phyloP scores from a whole-genome alignment of 2,113 vertebrate genomes.

The Tachuris rubrigastra region DNA sequence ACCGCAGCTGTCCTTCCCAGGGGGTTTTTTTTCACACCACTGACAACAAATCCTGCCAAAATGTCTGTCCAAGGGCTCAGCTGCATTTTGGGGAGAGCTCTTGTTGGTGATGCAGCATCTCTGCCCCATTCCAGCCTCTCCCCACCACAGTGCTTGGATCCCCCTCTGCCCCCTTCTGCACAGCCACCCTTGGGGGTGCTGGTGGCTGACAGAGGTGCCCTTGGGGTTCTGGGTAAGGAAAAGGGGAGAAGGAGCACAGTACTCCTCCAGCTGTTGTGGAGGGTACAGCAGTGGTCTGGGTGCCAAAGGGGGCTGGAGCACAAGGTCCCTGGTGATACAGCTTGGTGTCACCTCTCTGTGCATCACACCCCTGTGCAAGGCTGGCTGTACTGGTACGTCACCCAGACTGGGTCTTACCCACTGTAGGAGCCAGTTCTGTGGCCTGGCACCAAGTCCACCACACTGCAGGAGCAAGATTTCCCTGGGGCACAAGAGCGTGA shows the following conservation, averaged over 20 bases:
- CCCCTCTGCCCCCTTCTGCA: neutral
- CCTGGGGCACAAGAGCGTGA: neutral
- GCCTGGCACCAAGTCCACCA: rapidly evolving
- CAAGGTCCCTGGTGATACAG: rapidly evolving
- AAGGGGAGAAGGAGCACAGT: neutral
- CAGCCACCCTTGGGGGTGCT: neutral
- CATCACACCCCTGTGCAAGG: neutral
- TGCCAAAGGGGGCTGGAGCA: neutral
- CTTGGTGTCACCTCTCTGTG: rapidly evolving
- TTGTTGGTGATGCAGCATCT: rapidly evolving
- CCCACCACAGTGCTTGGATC: neutral
- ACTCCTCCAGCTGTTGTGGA: rapidly evolving
- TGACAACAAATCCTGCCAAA: neutral
- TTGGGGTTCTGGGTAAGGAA: neutral
- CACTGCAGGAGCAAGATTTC: rapidly evolving
- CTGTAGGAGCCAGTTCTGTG: rapidly evolving
- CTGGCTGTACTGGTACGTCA: neutral
- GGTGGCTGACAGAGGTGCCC: neutral
- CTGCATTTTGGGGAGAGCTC: neutral
- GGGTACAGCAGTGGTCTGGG: neutral
- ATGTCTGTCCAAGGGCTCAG: rapidly evolving
- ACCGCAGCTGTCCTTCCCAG: neutral
- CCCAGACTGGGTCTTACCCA: neutral
- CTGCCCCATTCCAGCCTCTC: neutral
- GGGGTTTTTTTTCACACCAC: neutral